These are phyloP conservation scores for Drosophila lacicola DNA, from an alignment of 2,888 invertebrate species.

Conservation along the genomic window DNA sequence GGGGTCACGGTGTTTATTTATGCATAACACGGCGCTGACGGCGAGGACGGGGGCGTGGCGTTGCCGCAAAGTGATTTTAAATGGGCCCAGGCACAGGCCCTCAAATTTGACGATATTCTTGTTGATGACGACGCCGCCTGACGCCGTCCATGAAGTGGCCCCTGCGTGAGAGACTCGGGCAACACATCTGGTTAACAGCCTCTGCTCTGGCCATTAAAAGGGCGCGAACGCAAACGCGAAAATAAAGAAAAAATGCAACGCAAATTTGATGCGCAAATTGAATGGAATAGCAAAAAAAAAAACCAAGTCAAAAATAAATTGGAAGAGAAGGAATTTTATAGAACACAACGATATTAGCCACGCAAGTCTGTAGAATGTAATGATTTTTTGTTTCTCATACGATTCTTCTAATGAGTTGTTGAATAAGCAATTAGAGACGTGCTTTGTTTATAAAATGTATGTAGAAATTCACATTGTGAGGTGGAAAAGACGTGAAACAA, in stretches of 20 bases:
- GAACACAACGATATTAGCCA: too few relatives aligned
- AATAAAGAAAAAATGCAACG: slow-evolving; percentile 18
- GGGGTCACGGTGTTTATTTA: slow-evolving; percentile 74
- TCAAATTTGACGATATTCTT: slow-evolving; percentile 63
- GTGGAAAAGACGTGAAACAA: too few relatives aligned
- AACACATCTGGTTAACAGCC: slow-evolving; percentile 32
- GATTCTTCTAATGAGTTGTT: too few relatives aligned
- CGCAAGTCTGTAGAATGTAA: too few relatives aligned
- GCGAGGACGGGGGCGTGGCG: slow-evolving; percentile 35
- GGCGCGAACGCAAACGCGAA: slow-evolving; percentile 10
- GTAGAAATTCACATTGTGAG: too few relatives aligned
- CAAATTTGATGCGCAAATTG: slow-evolving; percentile 24
- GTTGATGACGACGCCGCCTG: slow-evolving; percentile 44
- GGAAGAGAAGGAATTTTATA: too few relatives aligned
- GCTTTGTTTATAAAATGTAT: too few relatives aligned
- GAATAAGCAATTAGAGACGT: too few relatives aligned
- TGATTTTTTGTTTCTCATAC: too few relatives aligned
- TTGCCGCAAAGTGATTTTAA: slow-evolving; percentile 82
- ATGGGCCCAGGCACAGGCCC: slow-evolving; percentile 68
- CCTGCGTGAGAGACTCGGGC: slow-evolving; percentile 17
- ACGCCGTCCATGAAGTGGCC: slow-evolving; percentile 28
- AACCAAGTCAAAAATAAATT: neutral
- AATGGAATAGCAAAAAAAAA: slow-evolving; percentile 17
- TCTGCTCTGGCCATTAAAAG: slow-evolving; percentile 40
- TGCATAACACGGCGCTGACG: slow-evolving; percentile 76